Conservation (phyloP, 2,113 vertebrate species). For the Tylochromis polylepis region DNA sequence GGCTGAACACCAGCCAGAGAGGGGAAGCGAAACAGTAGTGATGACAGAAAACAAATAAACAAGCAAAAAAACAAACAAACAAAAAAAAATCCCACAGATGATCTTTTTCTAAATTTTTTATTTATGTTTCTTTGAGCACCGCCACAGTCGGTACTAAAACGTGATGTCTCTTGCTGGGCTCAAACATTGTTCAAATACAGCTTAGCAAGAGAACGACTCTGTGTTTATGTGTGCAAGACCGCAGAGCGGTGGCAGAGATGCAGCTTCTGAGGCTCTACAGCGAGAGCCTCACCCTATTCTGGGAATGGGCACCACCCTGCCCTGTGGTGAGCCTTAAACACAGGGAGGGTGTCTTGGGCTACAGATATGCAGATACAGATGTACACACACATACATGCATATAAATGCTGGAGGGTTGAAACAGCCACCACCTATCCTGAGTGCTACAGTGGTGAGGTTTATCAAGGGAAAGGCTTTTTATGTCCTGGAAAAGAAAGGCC, state of each 20-base stretch:
- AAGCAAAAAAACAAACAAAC: too few relatives aligned
- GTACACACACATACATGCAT: background rate
- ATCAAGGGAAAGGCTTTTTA: background rate
- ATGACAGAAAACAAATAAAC: background rate
- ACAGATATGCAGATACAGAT: background rate
- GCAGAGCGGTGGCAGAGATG: slow-evolving; percentile 2
- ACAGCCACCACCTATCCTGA: background rate
- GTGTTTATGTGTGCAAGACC: slow-evolving; percentile 24
- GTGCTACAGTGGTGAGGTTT: background rate
- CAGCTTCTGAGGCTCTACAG: slow-evolving; percentile 23
- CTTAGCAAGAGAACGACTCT: background rate
- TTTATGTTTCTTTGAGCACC: background rate
- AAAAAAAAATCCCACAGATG: background rate
- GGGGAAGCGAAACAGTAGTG: background rate
- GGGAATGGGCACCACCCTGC: slow-evolving; percentile 60
- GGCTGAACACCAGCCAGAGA: background rate
- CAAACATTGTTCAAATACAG: background rate
- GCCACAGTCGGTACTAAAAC: background rate
- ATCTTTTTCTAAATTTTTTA: background rate
- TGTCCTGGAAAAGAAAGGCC: background rate
- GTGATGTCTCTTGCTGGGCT: background rate
- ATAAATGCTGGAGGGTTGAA: background rate
- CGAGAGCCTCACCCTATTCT: slow-evolving; percentile 62
- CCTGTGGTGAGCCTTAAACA: slow-evolving; percentile 65
- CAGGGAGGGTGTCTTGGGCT: slow-evolving; percentile 23